Percentiles rank a stretch among this genome's conserved stretches.
phyloP scores from a whole-genome alignment of 2,888 invertebrate species.

The Hermaeophaga mercurialis region DNA sequence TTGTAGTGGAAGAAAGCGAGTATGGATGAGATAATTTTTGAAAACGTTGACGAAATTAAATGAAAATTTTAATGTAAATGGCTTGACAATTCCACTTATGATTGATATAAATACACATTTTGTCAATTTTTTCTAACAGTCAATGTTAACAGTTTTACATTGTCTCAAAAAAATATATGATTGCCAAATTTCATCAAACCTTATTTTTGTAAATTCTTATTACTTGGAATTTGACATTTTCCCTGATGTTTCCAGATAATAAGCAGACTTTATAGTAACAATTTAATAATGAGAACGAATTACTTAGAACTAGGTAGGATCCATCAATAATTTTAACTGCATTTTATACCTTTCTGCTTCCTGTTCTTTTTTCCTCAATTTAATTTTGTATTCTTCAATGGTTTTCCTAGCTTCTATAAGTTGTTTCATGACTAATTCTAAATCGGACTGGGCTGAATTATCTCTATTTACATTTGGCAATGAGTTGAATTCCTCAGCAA shows the following conservation, averaged over 20 bases:
- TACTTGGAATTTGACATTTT: background rate
- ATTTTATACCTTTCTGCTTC: conserved; percentile 53
- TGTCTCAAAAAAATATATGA: too few species aligned
- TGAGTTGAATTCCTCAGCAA: conserved; percentile 17
- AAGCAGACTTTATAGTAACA: conserved; percentile 1
- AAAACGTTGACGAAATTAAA: too few species aligned
- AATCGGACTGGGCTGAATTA: conserved; percentile 35
- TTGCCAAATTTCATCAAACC: background rate
- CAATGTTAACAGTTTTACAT: background rate
- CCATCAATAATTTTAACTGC: conserved; percentile 49
- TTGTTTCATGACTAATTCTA: conserved; percentile 49
- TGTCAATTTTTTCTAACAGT: conserved; percentile 6
- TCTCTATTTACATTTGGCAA: conserved; percentile 8
- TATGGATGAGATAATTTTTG: too few species aligned
- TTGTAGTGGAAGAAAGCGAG: too few species aligned
- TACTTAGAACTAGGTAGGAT: conserved; percentile 38
- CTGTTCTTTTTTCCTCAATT: conserved; percentile 50
- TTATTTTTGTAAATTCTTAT: conserved; percentile 10
- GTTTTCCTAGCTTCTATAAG: conserved; percentile 51
- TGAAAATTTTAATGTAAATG: too few species aligned
- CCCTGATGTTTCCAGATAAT: too few species aligned
- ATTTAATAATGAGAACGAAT: background rate
- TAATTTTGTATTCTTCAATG: conserved; percentile 53
- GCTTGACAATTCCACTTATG: background rate
- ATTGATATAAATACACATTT: background rate